phyloP scores from a whole-genome alignment of 2,888 invertebrate genomes.

The Prosopocoilus inquinatus region DNA sequence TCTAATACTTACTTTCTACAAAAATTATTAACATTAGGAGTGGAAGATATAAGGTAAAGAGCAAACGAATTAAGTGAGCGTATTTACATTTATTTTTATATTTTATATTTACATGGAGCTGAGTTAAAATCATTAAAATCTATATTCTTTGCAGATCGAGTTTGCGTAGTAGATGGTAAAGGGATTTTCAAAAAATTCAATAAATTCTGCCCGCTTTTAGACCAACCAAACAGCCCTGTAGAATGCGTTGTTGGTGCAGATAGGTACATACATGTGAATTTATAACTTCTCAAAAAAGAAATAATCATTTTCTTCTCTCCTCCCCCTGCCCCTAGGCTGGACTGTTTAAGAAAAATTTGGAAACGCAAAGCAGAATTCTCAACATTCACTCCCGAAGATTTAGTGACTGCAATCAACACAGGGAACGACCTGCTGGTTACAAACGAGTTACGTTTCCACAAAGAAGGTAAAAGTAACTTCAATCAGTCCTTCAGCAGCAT shows the following conservation, averaged over 20 bases:
- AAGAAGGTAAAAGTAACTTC: neutral
- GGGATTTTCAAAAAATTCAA: slow-evolving; percentile 61
- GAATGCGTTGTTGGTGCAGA: slow-evolving; percentile 72
- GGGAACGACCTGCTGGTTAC: slow-evolving; percentile 67
- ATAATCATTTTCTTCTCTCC: neutral
- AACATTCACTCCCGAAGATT: slow-evolving; percentile 80
- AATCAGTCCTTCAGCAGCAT: no score
- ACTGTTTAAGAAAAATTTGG: slow-evolving; percentile 76
- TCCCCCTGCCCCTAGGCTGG: slow-evolving; percentile 66
- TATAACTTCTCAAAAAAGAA: neutral
- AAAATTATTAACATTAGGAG: no score
- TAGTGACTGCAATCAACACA: slow-evolving; percentile 71
- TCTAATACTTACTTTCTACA: no score
- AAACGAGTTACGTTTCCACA: slow-evolving; percentile 53
- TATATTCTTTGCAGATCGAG: slow-evolving; percentile 56
- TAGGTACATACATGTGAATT: slow-evolving; percentile 52
- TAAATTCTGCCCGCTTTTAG: slow-evolving; percentile 64
- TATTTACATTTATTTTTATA: no score
- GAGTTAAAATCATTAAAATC: no score
- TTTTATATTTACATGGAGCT: no score
- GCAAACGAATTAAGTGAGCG: no score
- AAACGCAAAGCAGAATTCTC: slow-evolving; percentile 81
- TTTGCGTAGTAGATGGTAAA: slow-evolving; percentile 69
- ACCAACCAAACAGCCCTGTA: slow-evolving; percentile 58
- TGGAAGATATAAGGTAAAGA: no score